Base-by-base conservation (phyloP, 2,888 invertebrate genomes). In the Aradus depressus region DNA sequence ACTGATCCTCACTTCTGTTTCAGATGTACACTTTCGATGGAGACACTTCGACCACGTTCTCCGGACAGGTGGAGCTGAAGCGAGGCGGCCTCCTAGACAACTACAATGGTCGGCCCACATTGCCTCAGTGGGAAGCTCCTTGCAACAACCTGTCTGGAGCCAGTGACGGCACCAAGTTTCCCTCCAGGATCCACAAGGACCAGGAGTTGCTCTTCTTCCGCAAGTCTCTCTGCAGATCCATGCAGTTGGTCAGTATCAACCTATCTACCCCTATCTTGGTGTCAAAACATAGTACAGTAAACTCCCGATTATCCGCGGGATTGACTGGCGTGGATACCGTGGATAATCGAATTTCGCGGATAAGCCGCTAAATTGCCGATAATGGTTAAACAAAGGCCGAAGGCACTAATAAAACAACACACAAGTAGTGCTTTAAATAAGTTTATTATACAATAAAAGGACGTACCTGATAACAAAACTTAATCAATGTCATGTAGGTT, bases 1-100 rank as follows among this genome's bases (percentile, higher is more conserved):
- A n/a, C n/a, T n/a, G n/a, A n/a, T n/a, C n/a, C n/a, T n/a, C n/a
- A n/a, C 16, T 50, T 54, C 39, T 48, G 26, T 63, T 67, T 1
- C 68, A 87, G 86, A 88, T 88, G 88, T 88, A 88, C 66, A 83
- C 88, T 60, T 88, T 88, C 62, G 71, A 76, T 0, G 83, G 81
- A 0, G 88, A 88, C 60, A 84, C 70, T 62, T 84, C 84, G 62
- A 88, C 87, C 0, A 76, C 86, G 6, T 83, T 75, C 66, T 84
- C 85, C 0, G 88, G 88, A 0, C 73, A 74, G 44, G 67, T 68
- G 0, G 75, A 86, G 62, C 66, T 80, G 0, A 67, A 71, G 1
- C 63, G 71, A 14, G 72, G 83, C 0, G 88, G 88, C 0, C 71
- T 87, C 0, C 74, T 87, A 51, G 85, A 84, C 52, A 86, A 80